phyloP scores from a whole-genome alignment of 2,797 vertebrate species.

The Phaenicophaeus curvirostris region DNA sequence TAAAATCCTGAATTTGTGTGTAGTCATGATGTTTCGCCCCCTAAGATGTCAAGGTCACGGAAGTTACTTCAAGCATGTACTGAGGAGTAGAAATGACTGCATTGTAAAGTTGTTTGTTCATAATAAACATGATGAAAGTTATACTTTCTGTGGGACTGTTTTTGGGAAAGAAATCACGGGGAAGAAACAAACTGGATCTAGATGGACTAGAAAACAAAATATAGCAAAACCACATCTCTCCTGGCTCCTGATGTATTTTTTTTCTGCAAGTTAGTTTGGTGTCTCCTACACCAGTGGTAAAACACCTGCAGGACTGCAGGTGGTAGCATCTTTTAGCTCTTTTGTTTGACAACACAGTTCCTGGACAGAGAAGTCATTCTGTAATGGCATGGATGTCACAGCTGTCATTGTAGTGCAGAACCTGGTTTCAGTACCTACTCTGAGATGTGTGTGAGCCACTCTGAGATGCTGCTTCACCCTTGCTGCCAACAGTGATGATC shows the following conservation, averaged over 20 bases:
- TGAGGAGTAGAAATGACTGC: constrained; percentile 19
- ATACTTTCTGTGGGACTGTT: not conserved
- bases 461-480: too few species aligned
- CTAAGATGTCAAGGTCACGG: not conserved
- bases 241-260: not conserved
- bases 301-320: too few species aligned
- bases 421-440: too few species aligned
- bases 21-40: not conserved
- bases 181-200: not conserved
- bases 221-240: not conserved
- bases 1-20: not conserved
- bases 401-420: too few species aligned
- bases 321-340: too few species aligned
- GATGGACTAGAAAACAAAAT: not conserved
- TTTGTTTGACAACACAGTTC: too few species aligned
- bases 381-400: too few species aligned
- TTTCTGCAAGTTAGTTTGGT: too few species aligned
- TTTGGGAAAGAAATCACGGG: not conserved
- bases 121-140: constrained; percentile 31
- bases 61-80: not conserved
- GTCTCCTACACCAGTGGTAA: too few species aligned
- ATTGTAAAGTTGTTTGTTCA: constrained; percentile 31
- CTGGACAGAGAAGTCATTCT: too few species aligned
- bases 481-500: not conserved
- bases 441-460: too few species aligned